These are phyloP conservation scores for Stictonetta naevosa DNA, from an alignment of 2,113 vertebrate genomes.

Conservation along the genomic window DNA sequence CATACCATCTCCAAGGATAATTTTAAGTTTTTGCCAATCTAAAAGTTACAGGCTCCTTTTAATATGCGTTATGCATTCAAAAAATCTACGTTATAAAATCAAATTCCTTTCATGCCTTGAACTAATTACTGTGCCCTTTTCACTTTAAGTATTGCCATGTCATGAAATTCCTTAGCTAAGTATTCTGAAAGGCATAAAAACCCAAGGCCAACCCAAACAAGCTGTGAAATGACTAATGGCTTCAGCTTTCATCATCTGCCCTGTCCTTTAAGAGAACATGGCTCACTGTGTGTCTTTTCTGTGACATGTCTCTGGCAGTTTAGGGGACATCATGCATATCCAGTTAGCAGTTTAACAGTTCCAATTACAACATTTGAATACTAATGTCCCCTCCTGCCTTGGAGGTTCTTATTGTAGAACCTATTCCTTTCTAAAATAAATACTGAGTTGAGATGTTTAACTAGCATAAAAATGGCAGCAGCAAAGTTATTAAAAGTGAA, in stretches of 20 bases:
- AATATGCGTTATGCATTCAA: background rate
- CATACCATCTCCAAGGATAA: background rate
- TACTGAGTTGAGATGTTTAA: background rate
- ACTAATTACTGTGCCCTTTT: constrained; percentile 53
- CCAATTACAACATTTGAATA: background rate
- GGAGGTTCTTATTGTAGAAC: background rate
- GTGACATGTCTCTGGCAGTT: background rate
- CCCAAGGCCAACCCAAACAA: background rate
- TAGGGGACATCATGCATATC: background rate
- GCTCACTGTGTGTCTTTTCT: background rate
- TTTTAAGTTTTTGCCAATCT: background rate
- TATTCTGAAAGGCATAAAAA: constrained; percentile 30
- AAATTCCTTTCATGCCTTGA: constrained; percentile 8
- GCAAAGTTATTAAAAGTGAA: background rate
- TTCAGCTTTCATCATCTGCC: background rate
- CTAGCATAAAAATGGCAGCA: background rate
- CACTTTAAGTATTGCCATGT: background rate
- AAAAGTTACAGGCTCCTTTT: background rate
- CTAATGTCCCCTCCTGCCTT: background rate
- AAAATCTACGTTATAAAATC: constrained; percentile 39
- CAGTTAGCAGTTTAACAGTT: background rate
- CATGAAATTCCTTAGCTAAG: constrained; percentile 27
- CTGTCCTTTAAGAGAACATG: background rate
- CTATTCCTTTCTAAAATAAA: background rate
- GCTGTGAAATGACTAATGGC: constrained; percentile 16